Percentiles rank a stretch among this genome's conserved stretches.
phyloP scores from a whole-genome alignment of 2,797 vertebrate species.

The Neostethus bicornis region DNA sequence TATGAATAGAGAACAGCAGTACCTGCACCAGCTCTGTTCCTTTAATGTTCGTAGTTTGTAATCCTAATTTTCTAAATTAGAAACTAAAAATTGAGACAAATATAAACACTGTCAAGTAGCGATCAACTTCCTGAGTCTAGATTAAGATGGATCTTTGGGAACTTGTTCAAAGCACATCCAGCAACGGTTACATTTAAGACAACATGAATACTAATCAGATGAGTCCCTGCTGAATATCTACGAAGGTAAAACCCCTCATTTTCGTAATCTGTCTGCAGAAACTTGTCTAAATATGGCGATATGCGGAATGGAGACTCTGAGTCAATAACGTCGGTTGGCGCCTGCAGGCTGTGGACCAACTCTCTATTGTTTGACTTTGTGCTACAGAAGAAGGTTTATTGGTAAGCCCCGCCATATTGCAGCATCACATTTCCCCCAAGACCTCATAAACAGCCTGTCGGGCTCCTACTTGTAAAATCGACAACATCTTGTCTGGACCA shows the following conservation, averaged over 20 bases:
- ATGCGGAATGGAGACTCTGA: constrained; percentile 27
- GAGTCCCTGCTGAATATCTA: constrained; percentile 1
- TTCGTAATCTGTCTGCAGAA: constrained; percentile 31
- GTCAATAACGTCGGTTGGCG: constrained; percentile 48
- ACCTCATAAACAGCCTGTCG: constrained; percentile 73
- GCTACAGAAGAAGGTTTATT: constrained; percentile 65
- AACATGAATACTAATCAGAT: constrained; percentile 11
- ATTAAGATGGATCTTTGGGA: too few species aligned
- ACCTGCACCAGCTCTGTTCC: too few species aligned
- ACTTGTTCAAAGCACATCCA: too few species aligned
- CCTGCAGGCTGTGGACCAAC: constrained; percentile 60
- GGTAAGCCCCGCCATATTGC: constrained; percentile 68
- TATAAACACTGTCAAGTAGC: too few species aligned
- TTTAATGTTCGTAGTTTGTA: too few species aligned
- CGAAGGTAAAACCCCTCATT: constrained; percentile 8
- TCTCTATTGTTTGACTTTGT: constrained; percentile 70
- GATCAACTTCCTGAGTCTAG: too few species aligned
- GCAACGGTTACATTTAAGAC: not conserved
- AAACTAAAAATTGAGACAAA: too few species aligned
- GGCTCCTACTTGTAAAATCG: constrained; percentile 61
- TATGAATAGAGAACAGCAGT: too few species aligned
- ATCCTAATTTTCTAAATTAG: too few species aligned
- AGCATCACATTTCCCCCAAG: constrained; percentile 70
- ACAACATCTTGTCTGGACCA: constrained; percentile 67
- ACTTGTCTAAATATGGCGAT: constrained; percentile 40